Conservation (phyloP, 64 coral and sea anemone species). For the Catalaphyllia jardinei region DNA sequence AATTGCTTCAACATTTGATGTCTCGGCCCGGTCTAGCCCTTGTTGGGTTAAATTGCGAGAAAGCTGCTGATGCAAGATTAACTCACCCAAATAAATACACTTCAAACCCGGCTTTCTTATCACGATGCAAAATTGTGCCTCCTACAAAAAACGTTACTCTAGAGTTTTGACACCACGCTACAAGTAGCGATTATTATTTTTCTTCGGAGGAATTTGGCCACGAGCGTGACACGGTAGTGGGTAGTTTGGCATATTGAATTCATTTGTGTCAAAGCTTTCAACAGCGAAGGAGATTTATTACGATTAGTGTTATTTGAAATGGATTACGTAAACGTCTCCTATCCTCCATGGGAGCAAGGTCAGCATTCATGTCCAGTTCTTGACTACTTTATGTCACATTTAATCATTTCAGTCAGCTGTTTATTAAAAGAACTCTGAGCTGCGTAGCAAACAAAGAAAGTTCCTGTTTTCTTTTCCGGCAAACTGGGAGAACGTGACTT, state of each 20-base stretch:
- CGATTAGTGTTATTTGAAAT: background rate
- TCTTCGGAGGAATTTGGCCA: background rate
- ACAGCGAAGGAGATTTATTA: background rate
- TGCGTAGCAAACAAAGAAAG: no score
- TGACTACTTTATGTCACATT: no score
- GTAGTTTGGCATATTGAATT: background rate
- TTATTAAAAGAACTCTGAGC: no score
- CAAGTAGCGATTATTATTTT: background rate
- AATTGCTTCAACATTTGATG: no score
- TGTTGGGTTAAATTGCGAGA: no score
- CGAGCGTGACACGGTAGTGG: background rate
- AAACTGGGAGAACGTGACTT: no score
- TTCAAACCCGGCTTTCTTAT: background rate
- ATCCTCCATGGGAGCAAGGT: background rate
- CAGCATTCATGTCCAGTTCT: background rate
- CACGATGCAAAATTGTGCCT: background rate
- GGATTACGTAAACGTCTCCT: background rate
- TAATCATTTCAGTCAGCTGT: no score
- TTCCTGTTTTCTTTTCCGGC: no score
- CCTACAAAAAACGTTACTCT: background rate
- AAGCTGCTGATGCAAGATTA: background rate
- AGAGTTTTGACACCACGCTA: background rate
- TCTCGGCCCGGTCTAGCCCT: no score
- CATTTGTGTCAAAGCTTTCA: background rate
- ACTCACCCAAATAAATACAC: background rate